These are phyloP conservation scores for Felis chaus DNA, from an alignment of 2,113 vertebrate genomes.

Conservation along the genomic window DNA sequence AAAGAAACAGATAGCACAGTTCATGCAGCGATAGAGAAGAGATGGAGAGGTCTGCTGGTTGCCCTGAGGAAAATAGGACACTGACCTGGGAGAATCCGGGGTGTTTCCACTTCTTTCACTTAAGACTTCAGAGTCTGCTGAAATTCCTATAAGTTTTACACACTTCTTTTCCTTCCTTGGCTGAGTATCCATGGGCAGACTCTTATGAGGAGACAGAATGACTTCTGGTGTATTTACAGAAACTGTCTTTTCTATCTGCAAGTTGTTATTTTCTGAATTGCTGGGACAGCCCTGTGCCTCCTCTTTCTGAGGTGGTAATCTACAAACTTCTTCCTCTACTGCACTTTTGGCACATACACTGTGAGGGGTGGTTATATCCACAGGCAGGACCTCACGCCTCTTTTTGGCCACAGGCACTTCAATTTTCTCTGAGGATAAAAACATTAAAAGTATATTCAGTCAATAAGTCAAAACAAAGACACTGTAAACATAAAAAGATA, in stretches of 20 bases:
- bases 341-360: constrained; percentile 32
- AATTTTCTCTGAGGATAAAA: constrained; percentile 83
- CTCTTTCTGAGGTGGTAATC: background rate
- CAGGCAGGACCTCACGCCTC: constrained; percentile 89
- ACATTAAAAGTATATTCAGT: background rate
- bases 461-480: constrained; percentile 18
- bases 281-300: constrained; percentile 23
- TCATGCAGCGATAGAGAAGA: constrained; percentile 85
- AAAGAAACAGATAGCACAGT: constrained; percentile 82
- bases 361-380: constrained; percentile 67
- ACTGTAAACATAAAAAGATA: background rate
- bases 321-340: constrained; percentile 1
- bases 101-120: constrained; percentile 71
- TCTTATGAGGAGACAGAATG: background rate
- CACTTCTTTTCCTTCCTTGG: constrained; percentile 82
- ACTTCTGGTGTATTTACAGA: background rate
- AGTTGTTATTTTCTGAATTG: constrained; percentile 29
- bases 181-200: background rate
- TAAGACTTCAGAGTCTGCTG: constrained; percentile 2
- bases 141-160: constrained; percentile 84
- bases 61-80: constrained; percentile 77
- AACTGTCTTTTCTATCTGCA: constrained; percentile 16
- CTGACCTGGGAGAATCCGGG: constrained; percentile 87
- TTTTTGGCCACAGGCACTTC: constrained; percentile 83
- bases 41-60: constrained; percentile 78